phyloP scores from a whole-genome alignment of 2,797 vertebrate species.

The Coreius guichenoti region DNA sequence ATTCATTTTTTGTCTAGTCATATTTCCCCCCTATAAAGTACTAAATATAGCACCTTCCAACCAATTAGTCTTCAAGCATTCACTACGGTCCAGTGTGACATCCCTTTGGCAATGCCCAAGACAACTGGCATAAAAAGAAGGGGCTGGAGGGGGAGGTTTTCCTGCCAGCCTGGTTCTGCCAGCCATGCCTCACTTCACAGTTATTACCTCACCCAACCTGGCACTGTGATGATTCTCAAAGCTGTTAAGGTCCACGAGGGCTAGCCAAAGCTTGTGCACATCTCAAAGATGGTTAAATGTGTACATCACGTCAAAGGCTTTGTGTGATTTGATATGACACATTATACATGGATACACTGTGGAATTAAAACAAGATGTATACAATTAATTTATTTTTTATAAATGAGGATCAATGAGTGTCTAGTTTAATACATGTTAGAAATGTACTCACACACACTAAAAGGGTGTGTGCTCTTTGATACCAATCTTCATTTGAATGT shows the following conservation, averaged over 20 bases:
- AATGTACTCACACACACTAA: not conserved
- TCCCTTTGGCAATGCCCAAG: conserved; percentile 51
- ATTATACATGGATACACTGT: not conserved
- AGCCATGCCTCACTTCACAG: conserved; percentile 43
- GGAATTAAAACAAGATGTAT: not conserved
- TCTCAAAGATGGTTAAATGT: not conserved
- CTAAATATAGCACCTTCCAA: conserved; percentile 50
- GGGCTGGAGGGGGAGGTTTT: conserved; percentile 37
- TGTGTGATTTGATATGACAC: not conserved
- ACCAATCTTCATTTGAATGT: not conserved
- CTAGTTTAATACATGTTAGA: not conserved
- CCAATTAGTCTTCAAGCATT: conserved; percentile 54
- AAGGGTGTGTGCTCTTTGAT: not conserved
- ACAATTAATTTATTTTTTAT: not conserved
- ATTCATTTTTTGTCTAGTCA: conserved; percentile 44
- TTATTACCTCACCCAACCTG: conserved; percentile 42
- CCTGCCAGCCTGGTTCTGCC: conserved; percentile 38
- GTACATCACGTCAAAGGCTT: not conserved
- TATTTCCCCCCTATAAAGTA: conserved; percentile 23
- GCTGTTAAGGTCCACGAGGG: conserved; percentile 5
- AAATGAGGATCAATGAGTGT: not conserved
- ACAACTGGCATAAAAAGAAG: conserved; percentile 30
- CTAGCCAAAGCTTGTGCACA: not conserved
- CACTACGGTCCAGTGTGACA: conserved; percentile 36
- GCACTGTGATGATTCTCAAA: conserved; percentile 16